phyloP scores from a whole-genome alignment of 2,888 invertebrate genomes.

The Atethmia centrago region DNA sequence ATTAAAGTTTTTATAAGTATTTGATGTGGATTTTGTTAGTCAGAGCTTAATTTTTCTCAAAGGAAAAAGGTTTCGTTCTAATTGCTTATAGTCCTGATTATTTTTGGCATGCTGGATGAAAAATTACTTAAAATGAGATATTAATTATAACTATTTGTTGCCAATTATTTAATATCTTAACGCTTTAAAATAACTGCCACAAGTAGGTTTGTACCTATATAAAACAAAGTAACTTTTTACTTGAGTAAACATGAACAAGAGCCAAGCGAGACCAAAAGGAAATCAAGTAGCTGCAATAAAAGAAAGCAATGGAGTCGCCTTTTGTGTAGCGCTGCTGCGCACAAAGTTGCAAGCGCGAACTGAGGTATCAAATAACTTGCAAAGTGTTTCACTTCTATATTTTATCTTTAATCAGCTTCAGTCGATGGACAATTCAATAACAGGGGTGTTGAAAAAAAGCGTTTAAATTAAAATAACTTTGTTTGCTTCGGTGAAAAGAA shows the following conservation, averaged over 20 bases:
- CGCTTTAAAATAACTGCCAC: not conserved
- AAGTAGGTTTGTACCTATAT: not conserved
- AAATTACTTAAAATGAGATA: too few relatives aligned
- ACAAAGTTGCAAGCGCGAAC: constrained; percentile 58
- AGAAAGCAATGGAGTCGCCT: constrained; percentile 51
- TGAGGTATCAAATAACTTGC: constrained; percentile 57
- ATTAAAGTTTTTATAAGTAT: not conserved
- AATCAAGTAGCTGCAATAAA: constrained; percentile 65
- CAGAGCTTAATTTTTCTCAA: not conserved
- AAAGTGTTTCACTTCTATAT: constrained; percentile 52
- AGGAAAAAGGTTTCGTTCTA: not conserved
- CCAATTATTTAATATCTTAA: not conserved
- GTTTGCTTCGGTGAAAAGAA: not conserved
- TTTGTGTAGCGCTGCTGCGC: constrained; percentile 49
- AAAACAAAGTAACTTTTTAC: constrained; percentile 30
- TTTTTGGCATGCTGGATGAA: not conserved
- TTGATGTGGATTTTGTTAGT: not conserved
- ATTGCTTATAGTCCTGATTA: not conserved
- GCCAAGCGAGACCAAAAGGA: constrained; percentile 48
- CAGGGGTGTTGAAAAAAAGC: constrained; percentile 28
- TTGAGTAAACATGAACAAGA: constrained; percentile 48
- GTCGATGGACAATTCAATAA: constrained; percentile 54
- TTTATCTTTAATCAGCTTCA: constrained; percentile 60
- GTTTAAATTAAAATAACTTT: constrained; percentile 24
- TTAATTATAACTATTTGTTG: too few relatives aligned